These are phyloP conservation scores for Calidris pugnax DNA, from an alignment of 2,113 vertebrate genomes.

Conservation along the genomic window DNA sequence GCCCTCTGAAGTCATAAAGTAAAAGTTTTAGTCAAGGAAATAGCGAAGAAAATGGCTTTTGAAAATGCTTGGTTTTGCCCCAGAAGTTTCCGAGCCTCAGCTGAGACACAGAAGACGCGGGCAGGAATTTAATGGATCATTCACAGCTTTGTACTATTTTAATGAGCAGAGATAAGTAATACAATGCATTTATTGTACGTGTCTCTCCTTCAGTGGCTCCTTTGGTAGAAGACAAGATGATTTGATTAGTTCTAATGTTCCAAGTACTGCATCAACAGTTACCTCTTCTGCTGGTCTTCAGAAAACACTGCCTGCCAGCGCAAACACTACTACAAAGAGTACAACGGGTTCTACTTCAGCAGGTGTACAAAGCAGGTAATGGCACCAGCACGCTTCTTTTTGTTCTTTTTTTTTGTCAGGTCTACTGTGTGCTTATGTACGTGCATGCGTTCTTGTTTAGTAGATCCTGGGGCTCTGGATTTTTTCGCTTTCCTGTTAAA, in stretches of 20 bases:
- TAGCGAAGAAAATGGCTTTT: not conserved
- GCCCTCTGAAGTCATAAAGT: not conserved
- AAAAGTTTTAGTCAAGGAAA: not conserved
- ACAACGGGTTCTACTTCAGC: constrained; percentile 78
- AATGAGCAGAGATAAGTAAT: not conserved
- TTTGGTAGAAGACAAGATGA: constrained; percentile 94
- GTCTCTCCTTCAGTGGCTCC: constrained; percentile 84
- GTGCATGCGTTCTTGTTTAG: constrained; percentile 82
- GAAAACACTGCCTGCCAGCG: constrained; percentile 84
- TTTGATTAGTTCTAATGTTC: constrained; percentile 85
- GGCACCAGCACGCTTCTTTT: not conserved
- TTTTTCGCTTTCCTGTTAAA: constrained; percentile 69
- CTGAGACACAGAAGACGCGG: not conserved
- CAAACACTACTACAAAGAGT: constrained; percentile 82
- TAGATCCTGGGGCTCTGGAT: constrained; percentile 77
- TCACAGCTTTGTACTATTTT: not conserved
- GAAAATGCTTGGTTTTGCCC: not conserved
- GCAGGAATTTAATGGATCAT: not conserved
- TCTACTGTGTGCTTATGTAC: constrained; percentile 75
- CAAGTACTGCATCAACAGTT: constrained; percentile 89
- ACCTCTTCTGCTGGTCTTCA: constrained; percentile 92
- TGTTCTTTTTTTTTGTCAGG: constrained; percentile 42
- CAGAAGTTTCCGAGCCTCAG: not conserved
- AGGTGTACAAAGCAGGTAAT: constrained; percentile 90
- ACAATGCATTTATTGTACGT: constrained; percentile 34